Conservation (phyloP, 2,797 vertebrate species). For the Gila robusta region DNA sequence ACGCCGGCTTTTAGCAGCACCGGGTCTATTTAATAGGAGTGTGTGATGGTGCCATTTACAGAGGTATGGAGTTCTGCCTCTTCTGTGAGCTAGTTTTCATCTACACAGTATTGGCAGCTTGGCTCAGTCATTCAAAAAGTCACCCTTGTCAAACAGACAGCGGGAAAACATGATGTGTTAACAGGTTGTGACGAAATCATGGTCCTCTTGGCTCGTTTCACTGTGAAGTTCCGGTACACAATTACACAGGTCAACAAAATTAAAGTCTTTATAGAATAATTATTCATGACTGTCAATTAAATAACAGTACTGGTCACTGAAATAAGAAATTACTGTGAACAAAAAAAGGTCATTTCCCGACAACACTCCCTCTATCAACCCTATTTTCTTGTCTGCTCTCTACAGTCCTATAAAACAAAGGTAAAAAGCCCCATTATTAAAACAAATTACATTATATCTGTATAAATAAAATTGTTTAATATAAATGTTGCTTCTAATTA, state of each 20-base stretch:
- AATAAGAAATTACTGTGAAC: conserved; percentile 13
- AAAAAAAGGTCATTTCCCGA: background rate
- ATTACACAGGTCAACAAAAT: conserved; percentile 55
- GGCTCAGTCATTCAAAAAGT: conserved; percentile 81
- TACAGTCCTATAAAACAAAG: background rate
- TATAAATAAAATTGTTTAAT: background rate
- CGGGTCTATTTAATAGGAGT: conserved; percentile 77
- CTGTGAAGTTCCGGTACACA: background rate
- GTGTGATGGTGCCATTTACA: conserved; percentile 82
- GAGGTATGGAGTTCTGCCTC: conserved; percentile 68
- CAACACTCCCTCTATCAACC: background rate
- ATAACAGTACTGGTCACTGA: conserved; percentile 3
- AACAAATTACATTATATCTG: background rate
- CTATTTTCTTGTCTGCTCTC: background rate
- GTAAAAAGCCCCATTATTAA: background rate
- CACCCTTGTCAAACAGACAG: conserved; percentile 80
- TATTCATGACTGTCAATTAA: conserved; percentile 25
- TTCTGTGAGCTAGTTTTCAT: conserved; percentile 71
- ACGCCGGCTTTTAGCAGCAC: conserved; percentile 71
- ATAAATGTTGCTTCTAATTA: background rate
- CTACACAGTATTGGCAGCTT: conserved; percentile 79
- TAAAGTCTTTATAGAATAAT: conserved; percentile 59
- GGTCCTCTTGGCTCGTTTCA: conserved; percentile 70
- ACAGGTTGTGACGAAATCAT: conserved; percentile 72
- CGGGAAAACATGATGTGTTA: conserved; percentile 77